Base-by-base conservation (phyloP, 1,140 invertebrate genomes). In the Philopotamus ludificatus region DNA sequence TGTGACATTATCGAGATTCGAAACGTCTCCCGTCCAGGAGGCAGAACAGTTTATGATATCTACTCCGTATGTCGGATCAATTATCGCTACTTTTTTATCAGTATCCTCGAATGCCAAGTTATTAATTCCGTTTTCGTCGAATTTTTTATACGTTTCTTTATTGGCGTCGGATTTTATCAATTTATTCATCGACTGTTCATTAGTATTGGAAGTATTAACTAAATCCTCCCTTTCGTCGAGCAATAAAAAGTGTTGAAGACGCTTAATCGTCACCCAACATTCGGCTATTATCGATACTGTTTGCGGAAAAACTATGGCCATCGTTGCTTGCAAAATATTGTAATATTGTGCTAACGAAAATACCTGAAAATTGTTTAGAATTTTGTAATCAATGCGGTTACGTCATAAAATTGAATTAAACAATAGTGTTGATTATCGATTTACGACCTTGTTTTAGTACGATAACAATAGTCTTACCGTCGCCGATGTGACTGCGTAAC, bases 301-400 rank as follows among this genome's bases (percentile, higher is more conserved):
- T 64, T 86, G 82, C 0, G 92, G 92, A 78, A 92, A 88, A 68
- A 86, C 86, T 44, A 93, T 85, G 0, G 89, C 88, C 25, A 80
- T 73, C 18, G 75, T 79, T 65, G 77, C 77, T 76, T 81, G 79
- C 3, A 81, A 76, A 20, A 77, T 79, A 70, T 81, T 81, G 76
- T 74, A 81, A 73, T 80, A 81, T 77, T 81, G 79, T 72, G 79
- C 79, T 74, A 81, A 70, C 54, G 79, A 78, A 68, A 81, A 81
- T 41, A 81, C 79, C 79, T 81, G 76, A 22, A 77, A 76, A 73
- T 73, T 77, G 42, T 7, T 64, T 26, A 57, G 42, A 42, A 21
- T 42, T 4, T 39, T 42, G n/a, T n/a, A n/a, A n/a, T n/a, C n/a
- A n/a, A n/a, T n/a, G n/a, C n/a, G n/a, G n/a, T n/a, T n/a, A n/a